phyloP scores from a whole-genome alignment of 2,888 invertebrate species.

The Patella ulyssiponensis region DNA sequence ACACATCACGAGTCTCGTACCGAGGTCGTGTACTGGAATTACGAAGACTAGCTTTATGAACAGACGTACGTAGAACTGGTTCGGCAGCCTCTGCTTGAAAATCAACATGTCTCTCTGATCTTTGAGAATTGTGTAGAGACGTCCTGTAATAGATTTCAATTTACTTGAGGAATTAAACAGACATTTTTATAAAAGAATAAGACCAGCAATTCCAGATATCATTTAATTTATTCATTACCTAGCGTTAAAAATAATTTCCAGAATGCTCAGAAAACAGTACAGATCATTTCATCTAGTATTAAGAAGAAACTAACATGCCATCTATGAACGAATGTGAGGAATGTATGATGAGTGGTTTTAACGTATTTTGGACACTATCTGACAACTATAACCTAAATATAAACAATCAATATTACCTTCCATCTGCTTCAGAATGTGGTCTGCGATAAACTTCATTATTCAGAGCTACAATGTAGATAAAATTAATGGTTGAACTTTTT shows the following conservation, averaged over 20 bases:
- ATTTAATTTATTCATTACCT: too few species aligned
- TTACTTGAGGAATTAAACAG: too few species aligned
- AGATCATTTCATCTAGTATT: too few species aligned
- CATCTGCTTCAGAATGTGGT: slow-evolving; percentile 48
- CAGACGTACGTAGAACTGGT: background rate
- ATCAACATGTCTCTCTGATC: slow-evolving; percentile 17
- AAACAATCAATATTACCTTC: slow-evolving; percentile 34
- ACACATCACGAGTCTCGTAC: slow-evolving; percentile 29
- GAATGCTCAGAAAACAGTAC: too few species aligned
- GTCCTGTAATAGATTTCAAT: background rate
- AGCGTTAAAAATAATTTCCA: too few species aligned
- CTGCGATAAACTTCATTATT: slow-evolving; percentile 68
- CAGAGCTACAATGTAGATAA: slow-evolving; percentile 54
- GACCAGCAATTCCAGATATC: too few species aligned
- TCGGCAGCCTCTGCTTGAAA: slow-evolving; percentile 11
- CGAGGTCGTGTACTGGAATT: background rate
- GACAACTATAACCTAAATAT: too few species aligned
- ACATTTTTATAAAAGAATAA: too few species aligned
- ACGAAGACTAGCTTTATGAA: slow-evolving; percentile 5
- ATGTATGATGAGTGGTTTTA: too few species aligned
- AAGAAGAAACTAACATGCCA: too few species aligned
- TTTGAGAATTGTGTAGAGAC: slow-evolving; percentile 19
- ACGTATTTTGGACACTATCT: too few species aligned
- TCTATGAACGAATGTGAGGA: too few species aligned
- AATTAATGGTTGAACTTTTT: background rate